These are phyloP conservation scores for Baryphthengus martii DNA, from an alignment of 2,113 vertebrate species.

Conservation along the genomic window DNA sequence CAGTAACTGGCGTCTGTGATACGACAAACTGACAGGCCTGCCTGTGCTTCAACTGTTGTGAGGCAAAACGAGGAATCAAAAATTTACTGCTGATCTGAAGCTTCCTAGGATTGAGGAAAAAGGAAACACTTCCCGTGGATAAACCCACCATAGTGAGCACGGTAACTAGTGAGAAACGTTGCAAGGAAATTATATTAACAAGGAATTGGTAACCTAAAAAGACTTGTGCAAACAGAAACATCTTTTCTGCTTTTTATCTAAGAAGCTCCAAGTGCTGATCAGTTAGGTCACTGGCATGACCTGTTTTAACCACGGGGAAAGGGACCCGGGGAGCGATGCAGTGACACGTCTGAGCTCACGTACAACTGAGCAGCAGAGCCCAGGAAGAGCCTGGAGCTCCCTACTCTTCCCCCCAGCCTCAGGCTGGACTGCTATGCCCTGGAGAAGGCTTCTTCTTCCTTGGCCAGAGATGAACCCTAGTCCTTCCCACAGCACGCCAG, in stretches of 20 bases:
- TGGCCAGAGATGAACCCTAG: accelerated
- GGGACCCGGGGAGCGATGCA: neutral
- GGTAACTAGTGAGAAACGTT: neutral
- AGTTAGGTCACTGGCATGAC: too few species aligned
- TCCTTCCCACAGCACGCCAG: neutral
- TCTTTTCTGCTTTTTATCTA: neutral
- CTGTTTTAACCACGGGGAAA: neutral
- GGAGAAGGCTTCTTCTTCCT: neutral
- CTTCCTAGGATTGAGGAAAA: neutral
- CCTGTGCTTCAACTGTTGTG: neutral
- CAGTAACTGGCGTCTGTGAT: neutral
- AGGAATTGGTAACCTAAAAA: neutral
- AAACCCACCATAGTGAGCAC: neutral
- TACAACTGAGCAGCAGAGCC: neutral
- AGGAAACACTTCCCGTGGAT: neutral
- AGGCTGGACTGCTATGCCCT: neutral
- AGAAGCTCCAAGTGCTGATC: neutral
- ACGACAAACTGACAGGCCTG: neutral
- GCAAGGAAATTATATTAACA: neutral
- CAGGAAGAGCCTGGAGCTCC: neutral
- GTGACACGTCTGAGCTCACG: accelerated
- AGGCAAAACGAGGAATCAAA: neutral
- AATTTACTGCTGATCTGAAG: neutral
- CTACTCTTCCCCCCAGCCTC: neutral
- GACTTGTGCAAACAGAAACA: neutral